Percentiles rank a stretch among this genome's conserved stretches.
Evolutionary conservation across 2,888 invertebrate species (phyloP).

Genomic region (Agrochola macilenta): DNA sequence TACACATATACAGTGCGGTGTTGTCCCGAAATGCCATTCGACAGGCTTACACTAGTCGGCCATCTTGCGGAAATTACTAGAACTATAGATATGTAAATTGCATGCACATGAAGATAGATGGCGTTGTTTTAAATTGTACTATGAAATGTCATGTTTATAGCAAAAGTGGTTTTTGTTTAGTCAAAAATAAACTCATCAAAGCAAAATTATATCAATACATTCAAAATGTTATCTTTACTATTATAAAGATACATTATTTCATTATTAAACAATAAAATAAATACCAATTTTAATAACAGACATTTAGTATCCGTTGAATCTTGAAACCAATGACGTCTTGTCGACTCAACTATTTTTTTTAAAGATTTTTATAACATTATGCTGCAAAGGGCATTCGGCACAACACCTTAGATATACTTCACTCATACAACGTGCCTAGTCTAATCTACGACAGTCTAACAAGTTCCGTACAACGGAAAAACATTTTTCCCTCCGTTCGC

Average conservation of each 20-base stretch:
- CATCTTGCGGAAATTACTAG: conserved; percentile 47
- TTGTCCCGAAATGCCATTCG: conserved; percentile 76
- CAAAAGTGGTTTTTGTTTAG: background rate
- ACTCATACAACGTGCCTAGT: conserved; percentile 86
- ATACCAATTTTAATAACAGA: conserved; percentile 42
- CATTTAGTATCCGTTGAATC: conserved; percentile 33
- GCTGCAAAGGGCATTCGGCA: conserved; percentile 74
- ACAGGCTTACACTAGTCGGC: conserved; percentile 28
- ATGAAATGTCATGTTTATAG: background rate
- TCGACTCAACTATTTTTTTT: background rate
- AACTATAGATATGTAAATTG: conserved; percentile 28
- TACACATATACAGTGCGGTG: conserved; percentile 87
- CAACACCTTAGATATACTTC: conserved; percentile 79
- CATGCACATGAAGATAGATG: conserved; percentile 44
- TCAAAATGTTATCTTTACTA: conserved; percentile 36
- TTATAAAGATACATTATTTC: conserved; percentile 43
- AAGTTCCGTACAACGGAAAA: conserved; percentile 90
- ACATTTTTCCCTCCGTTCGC: conserved; percentile 82
- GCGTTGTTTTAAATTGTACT: conserved; percentile 36
- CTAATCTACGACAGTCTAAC: conserved; percentile 90
- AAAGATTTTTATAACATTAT: background rate
- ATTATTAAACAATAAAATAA: conserved; percentile 47
- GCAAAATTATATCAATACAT: conserved; percentile 40
- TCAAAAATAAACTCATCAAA: conserved; percentile 14
- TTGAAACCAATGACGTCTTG: conserved; percentile 13